Evolutionary conservation across 2,113 vertebrate species (phyloP).

Genomic region (Phalacrocorax carbo): DNA sequence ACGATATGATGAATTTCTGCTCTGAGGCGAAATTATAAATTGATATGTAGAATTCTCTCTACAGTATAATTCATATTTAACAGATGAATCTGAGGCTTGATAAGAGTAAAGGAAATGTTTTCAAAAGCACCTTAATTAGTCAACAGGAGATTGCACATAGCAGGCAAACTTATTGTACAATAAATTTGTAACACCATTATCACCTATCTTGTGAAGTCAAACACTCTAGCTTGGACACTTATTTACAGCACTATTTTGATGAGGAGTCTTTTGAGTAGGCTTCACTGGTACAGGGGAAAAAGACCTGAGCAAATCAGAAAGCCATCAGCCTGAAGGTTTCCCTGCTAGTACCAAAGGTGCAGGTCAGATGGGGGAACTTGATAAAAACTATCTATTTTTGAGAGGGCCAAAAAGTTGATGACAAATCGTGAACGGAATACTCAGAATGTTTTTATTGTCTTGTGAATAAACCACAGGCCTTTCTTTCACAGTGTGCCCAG

Average conservation of each 20-base stretch:
- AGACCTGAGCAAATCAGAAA: background rate
- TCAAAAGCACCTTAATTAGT: background rate
- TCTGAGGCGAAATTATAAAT: background rate
- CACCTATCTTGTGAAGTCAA: background rate
- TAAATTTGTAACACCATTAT: background rate
- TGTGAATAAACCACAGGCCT: background rate
- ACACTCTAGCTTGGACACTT: background rate
- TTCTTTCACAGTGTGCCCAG: background rate
- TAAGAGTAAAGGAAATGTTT: background rate
- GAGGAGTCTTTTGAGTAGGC: background rate
- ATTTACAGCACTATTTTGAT: background rate
- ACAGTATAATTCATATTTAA: background rate
- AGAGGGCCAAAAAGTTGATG: background rate
- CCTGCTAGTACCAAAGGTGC: background rate
- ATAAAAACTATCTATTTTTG: background rate
- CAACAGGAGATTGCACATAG: background rate
- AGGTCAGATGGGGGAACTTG: background rate
- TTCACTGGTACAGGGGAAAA: background rate
- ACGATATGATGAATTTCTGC: background rate
- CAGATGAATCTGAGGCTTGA: background rate
- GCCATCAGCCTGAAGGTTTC: background rate
- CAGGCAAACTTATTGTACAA: background rate
- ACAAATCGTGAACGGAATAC: background rate
- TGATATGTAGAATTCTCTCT: background rate
- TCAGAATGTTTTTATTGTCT: background rate